phyloP scores from a whole-genome alignment of 2,113 vertebrate species.

The Paradoxurus hermaphroditus region DNA sequence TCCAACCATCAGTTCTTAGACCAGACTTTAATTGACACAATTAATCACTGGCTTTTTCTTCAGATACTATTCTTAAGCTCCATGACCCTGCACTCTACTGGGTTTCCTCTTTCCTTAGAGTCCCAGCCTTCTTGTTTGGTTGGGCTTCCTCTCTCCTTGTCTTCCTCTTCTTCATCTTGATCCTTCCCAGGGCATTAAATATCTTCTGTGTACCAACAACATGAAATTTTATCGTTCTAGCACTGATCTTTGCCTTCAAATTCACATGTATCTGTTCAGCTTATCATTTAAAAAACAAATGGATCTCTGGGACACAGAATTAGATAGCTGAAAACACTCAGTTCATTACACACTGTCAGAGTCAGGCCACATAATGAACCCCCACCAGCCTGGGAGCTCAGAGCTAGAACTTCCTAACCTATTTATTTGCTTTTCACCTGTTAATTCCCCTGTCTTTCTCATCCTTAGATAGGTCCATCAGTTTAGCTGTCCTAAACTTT shows the following conservation, averaged over 20 bases:
- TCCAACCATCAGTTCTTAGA: not conserved
- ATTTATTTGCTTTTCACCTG: not conserved
- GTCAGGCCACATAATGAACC: not conserved
- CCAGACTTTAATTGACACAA: not conserved
- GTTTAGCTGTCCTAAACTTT: not conserved
- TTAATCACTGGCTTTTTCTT: not conserved
- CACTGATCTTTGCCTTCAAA: not conserved
- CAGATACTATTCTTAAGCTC: not conserved
- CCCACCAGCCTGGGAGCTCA: not conserved
- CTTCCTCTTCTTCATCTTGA: too few relatives aligned
- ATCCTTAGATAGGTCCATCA: not conserved
- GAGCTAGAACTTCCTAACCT: not conserved
- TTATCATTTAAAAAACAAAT: not conserved
- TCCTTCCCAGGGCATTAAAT: not conserved
- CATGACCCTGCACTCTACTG: not conserved
- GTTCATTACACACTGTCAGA: not conserved
- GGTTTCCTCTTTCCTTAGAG: not conserved
- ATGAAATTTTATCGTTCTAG: not conserved
- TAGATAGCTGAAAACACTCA: not conserved
- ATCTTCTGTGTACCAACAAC: not conserved
- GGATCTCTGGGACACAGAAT: not conserved
- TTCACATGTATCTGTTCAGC: not conserved
- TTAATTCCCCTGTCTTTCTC: not conserved
- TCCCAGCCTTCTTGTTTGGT: too few relatives aligned
- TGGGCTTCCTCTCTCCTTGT: too few relatives aligned